phyloP scores from a whole-genome alignment of 2,797 vertebrate genomes.

The Peromyscus attwateri region DNA sequence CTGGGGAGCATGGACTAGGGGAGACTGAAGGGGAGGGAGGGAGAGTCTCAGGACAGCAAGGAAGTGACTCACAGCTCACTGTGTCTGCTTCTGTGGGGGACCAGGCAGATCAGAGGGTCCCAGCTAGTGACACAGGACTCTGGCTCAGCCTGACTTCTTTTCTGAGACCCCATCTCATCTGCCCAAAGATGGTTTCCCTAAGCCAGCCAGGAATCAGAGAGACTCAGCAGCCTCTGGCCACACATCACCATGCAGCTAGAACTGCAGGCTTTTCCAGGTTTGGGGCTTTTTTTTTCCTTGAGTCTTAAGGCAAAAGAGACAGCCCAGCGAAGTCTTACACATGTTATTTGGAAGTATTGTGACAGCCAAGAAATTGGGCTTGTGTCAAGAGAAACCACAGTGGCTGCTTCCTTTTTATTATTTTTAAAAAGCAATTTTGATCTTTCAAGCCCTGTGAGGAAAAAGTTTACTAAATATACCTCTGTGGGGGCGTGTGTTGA shows the following conservation, averaged over 20 bases:
- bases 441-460: slow-evolving; percentile 79
- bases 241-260: not conserved
- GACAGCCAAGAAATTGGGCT: slow-evolving; percentile 81
- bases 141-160: not conserved
- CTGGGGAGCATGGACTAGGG: rapidly evolving
- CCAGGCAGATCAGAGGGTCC: not conserved
- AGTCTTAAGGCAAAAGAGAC: slow-evolving; percentile 68
- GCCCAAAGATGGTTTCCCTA: not conserved
- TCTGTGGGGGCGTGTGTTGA: slow-evolving; percentile 79
- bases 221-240: not conserved
- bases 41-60: not conserved
- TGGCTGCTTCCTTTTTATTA: slow-evolving; percentile 81
- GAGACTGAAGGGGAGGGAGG: not conserved
- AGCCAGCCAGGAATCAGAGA: not conserved
- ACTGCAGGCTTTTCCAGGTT: not conserved
- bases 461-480: slow-evolving; percentile 82
- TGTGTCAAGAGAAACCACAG: slow-evolving; percentile 77
- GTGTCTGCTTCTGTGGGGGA: not conserved
- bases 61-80: not conserved
- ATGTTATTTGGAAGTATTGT: slow-evolving; percentile 82
- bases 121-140: not conserved
- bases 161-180: not conserved
- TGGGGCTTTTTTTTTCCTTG: not conserved
- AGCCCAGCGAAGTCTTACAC: slow-evolving; percentile 54
- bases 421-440: slow-evolving; percentile 84